A percentile compares a stretch with the other conserved stretches of the same genome.
Evolutionary conservation across 2,888 invertebrate species (phyloP).

Genomic region (Hirtodrosophila cameraria): DNA sequence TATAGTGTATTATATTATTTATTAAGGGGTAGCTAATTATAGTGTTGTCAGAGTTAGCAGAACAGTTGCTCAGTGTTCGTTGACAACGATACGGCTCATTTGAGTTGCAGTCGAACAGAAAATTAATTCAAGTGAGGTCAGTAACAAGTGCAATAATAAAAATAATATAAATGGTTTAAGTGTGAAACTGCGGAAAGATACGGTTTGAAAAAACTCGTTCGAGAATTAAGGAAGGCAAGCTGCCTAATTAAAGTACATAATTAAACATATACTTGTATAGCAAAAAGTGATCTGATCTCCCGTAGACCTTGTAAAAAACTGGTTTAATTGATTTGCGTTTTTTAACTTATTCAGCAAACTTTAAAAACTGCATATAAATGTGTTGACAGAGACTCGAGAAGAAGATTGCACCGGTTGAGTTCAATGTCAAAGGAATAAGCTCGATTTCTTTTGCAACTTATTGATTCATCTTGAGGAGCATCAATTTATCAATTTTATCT

Average conservation of each 20-base stretch:
- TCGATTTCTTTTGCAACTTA: background rate
- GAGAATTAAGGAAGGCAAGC: background rate
- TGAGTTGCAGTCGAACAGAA: background rate
- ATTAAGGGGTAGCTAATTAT: constrained; percentile 23
- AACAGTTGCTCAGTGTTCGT: constrained; percentile 6
- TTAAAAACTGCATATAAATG: background rate
- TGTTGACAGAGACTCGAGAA: background rate
- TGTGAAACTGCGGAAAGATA: constrained; percentile 16
- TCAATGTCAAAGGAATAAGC: background rate
- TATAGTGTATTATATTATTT: constrained; percentile 2
- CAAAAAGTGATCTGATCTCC: constrained; percentile 19
- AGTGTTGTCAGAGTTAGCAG: constrained; percentile 1
- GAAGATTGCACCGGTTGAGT: background rate
- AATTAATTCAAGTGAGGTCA: constrained; percentile 32
- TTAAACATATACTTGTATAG: constrained; percentile 8
- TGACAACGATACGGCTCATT: constrained; percentile 13
- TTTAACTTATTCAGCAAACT: background rate
- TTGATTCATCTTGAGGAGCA: too few relatives aligned
- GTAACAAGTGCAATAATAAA: constrained; percentile 22
- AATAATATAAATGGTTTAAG: background rate
- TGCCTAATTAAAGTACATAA: constrained; percentile 6
- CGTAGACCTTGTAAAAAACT: constrained; percentile 40
- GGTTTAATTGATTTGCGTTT: constrained; percentile 19
- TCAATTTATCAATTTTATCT: too few relatives aligned
- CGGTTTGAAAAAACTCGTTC: constrained; percentile 1